Base-by-base conservation (phyloP, 2,113 vertebrate genomes). In the Sprattus sprattus region DNA sequence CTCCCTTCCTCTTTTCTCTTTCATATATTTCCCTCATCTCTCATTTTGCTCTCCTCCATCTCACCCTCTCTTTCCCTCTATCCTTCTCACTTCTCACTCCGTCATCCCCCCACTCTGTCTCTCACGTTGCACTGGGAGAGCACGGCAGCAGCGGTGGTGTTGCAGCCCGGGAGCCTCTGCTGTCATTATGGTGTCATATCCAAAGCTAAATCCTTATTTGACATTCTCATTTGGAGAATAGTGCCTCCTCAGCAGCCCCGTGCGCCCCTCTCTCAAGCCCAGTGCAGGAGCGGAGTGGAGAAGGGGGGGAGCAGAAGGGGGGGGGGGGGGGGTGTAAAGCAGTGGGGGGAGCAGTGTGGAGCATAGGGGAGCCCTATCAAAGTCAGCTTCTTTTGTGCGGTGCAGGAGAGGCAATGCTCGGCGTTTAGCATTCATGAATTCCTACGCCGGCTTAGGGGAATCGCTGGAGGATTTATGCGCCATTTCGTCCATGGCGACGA, bases 391-490 rank as follows among this genome's bases (percentile, higher is more conserved):
- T 91, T 93, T 89, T 91, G 88, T 44, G 71, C 44, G 71, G 71
- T 1, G 13, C 28, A 44, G 25, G 25, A 45, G 28, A 81, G 81
- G 86, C 87, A 86, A 46, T 86, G 81, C 83, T 85, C 82, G 87
- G 89, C 82, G 87, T 89, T 93, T 88, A 89, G 83, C 89, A 90
- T 93, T 93, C 85, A 91, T 92, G 85, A 90, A 92, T 92, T 90
- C 87, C 45, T 85, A 22, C 82, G 85, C 90, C 90, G 89, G 88
- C 89, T 90, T 15, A 78, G 28, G 22, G 88, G 87, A 89, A 92
- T 90, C 86, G 88, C 89, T 86, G 67, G 57, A 67, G 89, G 87
- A 93, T 90, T 93, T 92, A 90, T 88, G 88, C 87, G 85, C 90
- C 86, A 88, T 92, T 94, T 92, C 89, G 90, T 89, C 75, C 9